Conservation (phyloP, 2,113 vertebrate species). For the Amazona guildingii region DNA sequence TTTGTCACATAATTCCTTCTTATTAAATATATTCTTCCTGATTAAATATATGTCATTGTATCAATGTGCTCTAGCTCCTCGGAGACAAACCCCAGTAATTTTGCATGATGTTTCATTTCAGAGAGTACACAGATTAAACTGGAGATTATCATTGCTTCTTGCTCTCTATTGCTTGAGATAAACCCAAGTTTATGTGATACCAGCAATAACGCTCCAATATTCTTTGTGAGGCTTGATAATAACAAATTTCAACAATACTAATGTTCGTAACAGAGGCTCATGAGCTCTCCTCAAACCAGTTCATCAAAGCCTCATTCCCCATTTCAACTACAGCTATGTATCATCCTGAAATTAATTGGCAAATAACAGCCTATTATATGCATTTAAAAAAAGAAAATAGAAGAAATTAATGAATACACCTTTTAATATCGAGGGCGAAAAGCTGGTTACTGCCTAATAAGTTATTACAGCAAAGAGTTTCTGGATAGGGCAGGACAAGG, state of each 20-base stretch:
- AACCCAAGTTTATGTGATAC: neutral
- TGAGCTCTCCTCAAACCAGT: neutral
- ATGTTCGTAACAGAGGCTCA: neutral
- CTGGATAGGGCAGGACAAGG: neutral
- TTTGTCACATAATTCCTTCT: conserved; percentile 19
- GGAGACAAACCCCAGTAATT: conserved; percentile 18
- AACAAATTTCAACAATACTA: neutral
- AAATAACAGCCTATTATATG: neutral
- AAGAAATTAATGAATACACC: neutral
- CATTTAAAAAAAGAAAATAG: neutral
- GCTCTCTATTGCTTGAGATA: conserved; percentile 17
- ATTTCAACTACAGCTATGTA: neutral
- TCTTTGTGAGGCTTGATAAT: neutral
- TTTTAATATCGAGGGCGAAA: neutral
- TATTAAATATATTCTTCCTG: conserved; percentile 41
- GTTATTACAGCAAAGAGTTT: neutral
- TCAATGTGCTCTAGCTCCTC: neutral
- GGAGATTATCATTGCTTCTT: conserved; percentile 20
- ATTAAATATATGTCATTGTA: conserved; percentile 47
- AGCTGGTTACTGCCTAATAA: neutral
- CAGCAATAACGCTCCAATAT: neutral
- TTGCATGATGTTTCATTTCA: conserved; percentile 34
- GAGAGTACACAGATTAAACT: conserved; percentile 41
- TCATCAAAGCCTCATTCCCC: neutral
- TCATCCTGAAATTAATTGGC: neutral